These are phyloP conservation scores for Trissolcus basalis DNA, from an alignment of 1,140 invertebrate genomes.

Conservation along the genomic window DNA sequence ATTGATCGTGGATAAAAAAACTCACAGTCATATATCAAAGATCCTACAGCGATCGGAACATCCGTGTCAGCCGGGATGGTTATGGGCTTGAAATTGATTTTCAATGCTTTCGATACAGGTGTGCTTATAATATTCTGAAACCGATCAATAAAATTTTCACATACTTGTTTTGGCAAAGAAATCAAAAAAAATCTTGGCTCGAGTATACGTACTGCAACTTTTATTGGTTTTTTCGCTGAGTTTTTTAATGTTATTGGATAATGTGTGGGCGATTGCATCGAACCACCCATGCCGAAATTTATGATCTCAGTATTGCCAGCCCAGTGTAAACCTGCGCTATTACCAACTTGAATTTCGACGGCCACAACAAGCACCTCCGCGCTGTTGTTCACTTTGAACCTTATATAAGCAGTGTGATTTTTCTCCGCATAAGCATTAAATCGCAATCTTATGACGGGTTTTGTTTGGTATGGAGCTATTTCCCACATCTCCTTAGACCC, in stretches of 20 bases:
- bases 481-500: slow-evolving; percentile 90
- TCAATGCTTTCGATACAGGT: slow-evolving; percentile 79
- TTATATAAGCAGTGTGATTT: slow-evolving; percentile 90
- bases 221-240: slow-evolving; percentile 82
- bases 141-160: slow-evolving; percentile 4
- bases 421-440: slow-evolving; percentile 85
- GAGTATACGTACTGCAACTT: slow-evolving; percentile 81
- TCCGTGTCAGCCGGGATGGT: slow-evolving; percentile 81
- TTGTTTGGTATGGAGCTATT: slow-evolving; percentile 92
- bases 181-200: slow-evolving; percentile 20
- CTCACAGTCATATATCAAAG: slow-evolving; percentile 87
- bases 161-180: background rate
- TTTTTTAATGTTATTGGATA: slow-evolving; percentile 83
- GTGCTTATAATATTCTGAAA: slow-evolving; percentile 78
- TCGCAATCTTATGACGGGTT: slow-evolving; percentile 90
- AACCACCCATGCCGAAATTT: slow-evolving; percentile 89
- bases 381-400: slow-evolving; percentile 74
- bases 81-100: slow-evolving; percentile 79
- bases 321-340: slow-evolving; percentile 83
- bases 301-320: slow-evolving; percentile 83
- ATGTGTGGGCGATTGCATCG: slow-evolving; percentile 80
- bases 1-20: slow-evolving; percentile 41
- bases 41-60: slow-evolving; percentile 81
- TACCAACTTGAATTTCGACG: slow-evolving; percentile 90
- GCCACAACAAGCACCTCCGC: slow-evolving; percentile 86